Base-by-base conservation (phyloP, 2,797 vertebrate genomes). In the Lithobates pipiens region DNA sequence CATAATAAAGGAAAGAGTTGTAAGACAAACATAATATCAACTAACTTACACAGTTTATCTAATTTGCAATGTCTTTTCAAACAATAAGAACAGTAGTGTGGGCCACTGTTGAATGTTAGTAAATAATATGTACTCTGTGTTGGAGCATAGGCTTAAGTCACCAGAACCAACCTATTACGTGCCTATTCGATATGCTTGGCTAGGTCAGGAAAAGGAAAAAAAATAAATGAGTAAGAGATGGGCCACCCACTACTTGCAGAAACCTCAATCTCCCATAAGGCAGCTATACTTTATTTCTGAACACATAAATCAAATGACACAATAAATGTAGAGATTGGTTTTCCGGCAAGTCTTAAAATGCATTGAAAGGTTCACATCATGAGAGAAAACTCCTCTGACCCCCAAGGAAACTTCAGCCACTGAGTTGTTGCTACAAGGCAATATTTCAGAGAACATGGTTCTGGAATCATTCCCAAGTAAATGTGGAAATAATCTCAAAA, bases 301-400 rank as follows among this genome's bases (percentile, higher is more conserved):
- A 77, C 75, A 77, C 54, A 77, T 76, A 76, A 76, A 76, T 77
- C 54, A 77, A 36, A 63, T 77, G 29, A 68, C 36, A 44, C 23
- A 79, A 79, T 79, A 77, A 77, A 80, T 71, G 67, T 71, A 80
- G 69, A 29, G 39, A 69, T 32, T 70, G 44, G 42, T 70, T 80
- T 79, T 79, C 63, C 36, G 6, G 77, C n/a, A 54, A 65, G 67
- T 63, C 75, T 63, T 34, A 36, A 71, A 75, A 76, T 21, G 46
- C 74, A 69, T 32, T 70, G 6, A 80, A 69, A 80, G 44, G 32
- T 27, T 50, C 77, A 70, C 15, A 25, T 57, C 44, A 80, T 80
- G 68, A 36, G 68, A 71, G 78, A 36, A 72, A 72, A 36, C 39
- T 61, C 54, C 54, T 44, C n/a, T 72, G 36, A 80, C 78, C 63